Conservation (phyloP, 2,113 vertebrate genomes). For the Propithecus coquereli region DNA sequence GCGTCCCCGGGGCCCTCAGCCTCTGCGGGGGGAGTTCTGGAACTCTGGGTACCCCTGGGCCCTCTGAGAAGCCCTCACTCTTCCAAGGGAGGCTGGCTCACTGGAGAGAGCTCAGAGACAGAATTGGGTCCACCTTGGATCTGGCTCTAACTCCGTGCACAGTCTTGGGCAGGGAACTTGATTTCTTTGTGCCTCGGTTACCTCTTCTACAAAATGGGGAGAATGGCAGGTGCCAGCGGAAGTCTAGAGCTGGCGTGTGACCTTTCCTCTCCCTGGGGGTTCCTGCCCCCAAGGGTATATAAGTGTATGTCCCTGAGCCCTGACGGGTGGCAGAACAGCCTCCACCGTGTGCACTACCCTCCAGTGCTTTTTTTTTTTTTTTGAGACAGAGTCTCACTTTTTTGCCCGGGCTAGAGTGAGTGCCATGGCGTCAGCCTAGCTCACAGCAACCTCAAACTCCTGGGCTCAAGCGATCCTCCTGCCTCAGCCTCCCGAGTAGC, state of each 20-base stretch:
- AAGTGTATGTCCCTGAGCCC: not conserved
- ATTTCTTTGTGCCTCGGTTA: not conserved
- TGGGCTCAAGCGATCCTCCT: too few species aligned
- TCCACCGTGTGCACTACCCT: rapidly evolving
- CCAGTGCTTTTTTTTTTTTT: too few species aligned
- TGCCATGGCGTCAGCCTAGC: too few species aligned
- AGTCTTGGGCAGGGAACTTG: not conserved
- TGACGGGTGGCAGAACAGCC: not conserved
- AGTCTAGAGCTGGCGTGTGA: not conserved
- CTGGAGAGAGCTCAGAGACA: not conserved
- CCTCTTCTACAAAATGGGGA: not conserved
- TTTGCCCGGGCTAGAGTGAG: too few species aligned
- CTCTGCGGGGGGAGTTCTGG: not conserved
- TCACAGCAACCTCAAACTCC: too few species aligned
- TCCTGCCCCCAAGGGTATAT: not conserved
- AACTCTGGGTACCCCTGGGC: not conserved
- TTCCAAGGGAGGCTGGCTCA: not conserved
- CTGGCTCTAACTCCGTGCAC: not conserved
- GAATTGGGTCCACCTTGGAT: not conserved
- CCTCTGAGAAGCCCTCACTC: not conserved
- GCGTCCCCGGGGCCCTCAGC: not conserved
- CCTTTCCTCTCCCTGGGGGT: not conserved
- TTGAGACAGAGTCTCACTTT: too few species aligned
- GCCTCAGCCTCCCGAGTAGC: too few species aligned
- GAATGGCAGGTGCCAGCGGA: not conserved